phyloP scores from a whole-genome alignment of 2,113 vertebrate species.

The Crotalus viridis region DNA sequence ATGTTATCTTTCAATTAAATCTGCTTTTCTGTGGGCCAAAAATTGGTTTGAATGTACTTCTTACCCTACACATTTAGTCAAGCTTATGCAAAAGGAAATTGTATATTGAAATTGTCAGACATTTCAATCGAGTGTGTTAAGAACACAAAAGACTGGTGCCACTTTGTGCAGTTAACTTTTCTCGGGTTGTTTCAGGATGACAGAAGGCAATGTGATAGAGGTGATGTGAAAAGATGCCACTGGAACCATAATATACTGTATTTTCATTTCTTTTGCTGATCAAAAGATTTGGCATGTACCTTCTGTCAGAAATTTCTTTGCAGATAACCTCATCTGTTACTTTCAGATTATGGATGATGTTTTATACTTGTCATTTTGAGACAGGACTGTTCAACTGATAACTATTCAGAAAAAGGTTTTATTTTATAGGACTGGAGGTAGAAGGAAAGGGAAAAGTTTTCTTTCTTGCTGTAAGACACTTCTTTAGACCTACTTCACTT shows the following conservation, averaged over 20 bases:
- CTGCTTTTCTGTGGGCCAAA: neutral
- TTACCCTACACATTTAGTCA: neutral
- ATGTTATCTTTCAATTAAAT: neutral
- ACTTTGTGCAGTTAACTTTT: neutral
- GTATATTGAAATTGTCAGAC: neutral
- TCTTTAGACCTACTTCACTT: neutral
- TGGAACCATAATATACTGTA: neutral
- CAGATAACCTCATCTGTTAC: conserved; percentile 28
- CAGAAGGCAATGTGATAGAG: neutral
- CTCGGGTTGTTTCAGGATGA: accelerated
- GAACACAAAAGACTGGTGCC: accelerated
- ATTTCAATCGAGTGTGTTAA: neutral
- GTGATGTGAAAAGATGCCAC: conserved; percentile 20
- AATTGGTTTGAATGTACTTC: neutral
- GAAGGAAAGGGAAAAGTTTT: neutral
- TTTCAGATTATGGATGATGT: neutral
- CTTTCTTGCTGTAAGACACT: neutral
- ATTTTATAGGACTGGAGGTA: neutral
- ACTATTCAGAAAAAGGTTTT: neutral
- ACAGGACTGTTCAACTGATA: conserved; percentile 10
- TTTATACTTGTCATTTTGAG: conserved; percentile 19
- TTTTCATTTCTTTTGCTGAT: conserved; percentile 40
- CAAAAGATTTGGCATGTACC: conserved; percentile 24
- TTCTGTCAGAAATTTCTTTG: neutral
- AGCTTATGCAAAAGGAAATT: neutral